Evolutionary conservation across 2,888 invertebrate species (phyloP).

Genomic region (Drosophila infuscata): DNA sequence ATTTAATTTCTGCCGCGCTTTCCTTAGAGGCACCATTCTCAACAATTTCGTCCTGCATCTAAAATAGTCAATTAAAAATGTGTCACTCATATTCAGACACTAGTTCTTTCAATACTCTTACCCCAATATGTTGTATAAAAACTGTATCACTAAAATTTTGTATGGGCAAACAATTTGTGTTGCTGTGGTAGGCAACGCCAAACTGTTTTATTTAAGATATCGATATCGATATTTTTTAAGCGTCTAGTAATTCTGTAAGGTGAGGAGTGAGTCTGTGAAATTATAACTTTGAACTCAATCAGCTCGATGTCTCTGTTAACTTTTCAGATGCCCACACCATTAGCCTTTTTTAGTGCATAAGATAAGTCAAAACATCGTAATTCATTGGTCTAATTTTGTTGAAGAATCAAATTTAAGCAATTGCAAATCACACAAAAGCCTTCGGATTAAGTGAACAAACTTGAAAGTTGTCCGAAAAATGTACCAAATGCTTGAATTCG

Average conservation of each 20-base stretch:
- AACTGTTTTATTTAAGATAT: background rate
- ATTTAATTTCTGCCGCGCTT: background rate
- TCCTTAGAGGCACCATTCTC: background rate
- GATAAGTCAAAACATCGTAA: background rate
- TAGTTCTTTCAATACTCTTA: background rate
- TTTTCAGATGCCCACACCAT: background rate
- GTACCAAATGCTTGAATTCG: constrained; percentile 2
- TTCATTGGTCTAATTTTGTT: background rate
- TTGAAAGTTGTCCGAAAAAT: background rate
- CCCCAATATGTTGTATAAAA: background rate
- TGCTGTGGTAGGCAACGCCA: background rate
- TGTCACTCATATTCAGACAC: background rate
- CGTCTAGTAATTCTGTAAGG: background rate
- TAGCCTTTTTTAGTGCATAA: background rate
- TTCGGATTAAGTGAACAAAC: background rate
- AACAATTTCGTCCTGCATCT: constrained; percentile 1
- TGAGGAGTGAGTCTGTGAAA: constrained; percentile 1
- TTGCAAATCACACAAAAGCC: background rate
- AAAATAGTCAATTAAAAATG: background rate
- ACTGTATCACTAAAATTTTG: background rate
- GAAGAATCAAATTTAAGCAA: background rate
- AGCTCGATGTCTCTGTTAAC: background rate
- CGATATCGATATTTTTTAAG: background rate
- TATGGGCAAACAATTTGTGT: background rate
- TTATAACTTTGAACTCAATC: background rate